A percentile compares a stretch with the other conserved stretches of the same genome.
phyloP scores from a whole-genome alignment of 1,140 invertebrate species.

The Theocolax elegans region DNA sequence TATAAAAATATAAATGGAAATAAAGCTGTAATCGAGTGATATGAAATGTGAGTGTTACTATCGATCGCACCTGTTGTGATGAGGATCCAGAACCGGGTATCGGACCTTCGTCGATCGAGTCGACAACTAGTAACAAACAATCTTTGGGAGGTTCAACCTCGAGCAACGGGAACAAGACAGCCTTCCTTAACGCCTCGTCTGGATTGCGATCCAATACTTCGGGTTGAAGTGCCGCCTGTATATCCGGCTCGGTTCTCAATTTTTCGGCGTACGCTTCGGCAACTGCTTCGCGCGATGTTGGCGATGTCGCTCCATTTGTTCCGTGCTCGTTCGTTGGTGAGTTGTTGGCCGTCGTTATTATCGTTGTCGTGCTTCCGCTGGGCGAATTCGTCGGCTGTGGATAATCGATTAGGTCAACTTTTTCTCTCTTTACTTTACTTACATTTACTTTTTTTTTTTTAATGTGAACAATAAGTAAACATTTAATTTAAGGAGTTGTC shows the following conservation, averaged over 20 bases:
- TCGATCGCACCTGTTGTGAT: conserved; percentile 13
- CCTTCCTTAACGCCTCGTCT: conserved; percentile 90
- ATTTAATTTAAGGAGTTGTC: no score
- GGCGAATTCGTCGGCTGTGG: conserved; percentile 45
- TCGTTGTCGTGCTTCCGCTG: conserved; percentile 37
- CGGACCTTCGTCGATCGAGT: conserved; percentile 88
- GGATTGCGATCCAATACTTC: conserved; percentile 84
- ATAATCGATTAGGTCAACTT: not conserved
- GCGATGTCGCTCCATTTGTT: conserved; percentile 38
- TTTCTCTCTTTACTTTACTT: no score
- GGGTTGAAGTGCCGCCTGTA: conserved; percentile 76
- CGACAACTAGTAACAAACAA: conserved; percentile 86
- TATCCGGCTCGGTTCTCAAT: conserved; percentile 79
- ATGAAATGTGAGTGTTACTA: no score
- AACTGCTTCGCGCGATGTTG: conserved; percentile 62
- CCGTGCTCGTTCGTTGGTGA: conserved; percentile 47
- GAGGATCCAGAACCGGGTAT: conserved; percentile 30
- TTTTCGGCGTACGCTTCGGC: conserved; percentile 87
- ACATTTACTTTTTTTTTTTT: no score
- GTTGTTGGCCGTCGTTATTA: conserved; percentile 55
- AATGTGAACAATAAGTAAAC: no score
- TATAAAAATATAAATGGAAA: no score
- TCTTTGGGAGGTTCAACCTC: conserved; percentile 86
- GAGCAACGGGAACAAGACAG: conserved; percentile 86
- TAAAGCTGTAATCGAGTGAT: no score